Conservation (phyloP, 2,888 invertebrate species). For the Tetragonula carbonaria region DNA sequence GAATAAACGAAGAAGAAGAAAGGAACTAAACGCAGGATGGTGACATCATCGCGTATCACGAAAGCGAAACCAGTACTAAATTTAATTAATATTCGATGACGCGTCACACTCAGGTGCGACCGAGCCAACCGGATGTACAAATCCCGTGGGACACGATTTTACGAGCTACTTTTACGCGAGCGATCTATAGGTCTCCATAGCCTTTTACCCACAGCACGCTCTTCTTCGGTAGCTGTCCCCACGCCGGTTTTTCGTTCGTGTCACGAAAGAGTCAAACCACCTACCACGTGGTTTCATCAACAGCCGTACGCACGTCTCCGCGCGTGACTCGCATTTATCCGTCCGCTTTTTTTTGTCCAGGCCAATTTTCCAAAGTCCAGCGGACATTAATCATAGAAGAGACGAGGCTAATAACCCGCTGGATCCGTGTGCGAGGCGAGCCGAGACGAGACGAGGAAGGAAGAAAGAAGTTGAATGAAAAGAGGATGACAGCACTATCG, state of each 20-base stretch:
- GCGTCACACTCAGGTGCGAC: slow-evolving; percentile 52
- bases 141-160: slow-evolving; percentile 45
- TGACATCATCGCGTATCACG: slow-evolving; percentile 1
- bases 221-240: slow-evolving; percentile 61
- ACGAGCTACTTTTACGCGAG: slow-evolving; percentile 62
- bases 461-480: neutral
- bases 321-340: slow-evolving; percentile 83
- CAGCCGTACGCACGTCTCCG: slow-evolving; percentile 78
- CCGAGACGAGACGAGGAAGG: neutral
- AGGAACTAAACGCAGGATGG: neutral
- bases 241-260: slow-evolving; percentile 49
- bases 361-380: slow-evolving; percentile 79
- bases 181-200: slow-evolving; percentile 22
- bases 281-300: slow-evolving; percentile 76
- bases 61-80: slow-evolving; percentile 53
- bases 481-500: neutral
- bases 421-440: slow-evolving; percentile 44
- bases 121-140: slow-evolving; percentile 56
- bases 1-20: neutral
- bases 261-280: slow-evolving; percentile 69
- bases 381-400: slow-evolving; percentile 77
- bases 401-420: slow-evolving; percentile 76
- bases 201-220: slow-evolving; percentile 20
- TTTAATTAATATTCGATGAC: slow-evolving; percentile 68
- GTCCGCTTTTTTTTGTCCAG: slow-evolving; percentile 51